A percentile compares a stretch with the other conserved stretches of the same genome.
These are phyloP conservation scores for Hydrozoanthus gracilis DNA, from an alignment of 92 coral and sea anemone genomes.

Conservation along the genomic window DNA sequence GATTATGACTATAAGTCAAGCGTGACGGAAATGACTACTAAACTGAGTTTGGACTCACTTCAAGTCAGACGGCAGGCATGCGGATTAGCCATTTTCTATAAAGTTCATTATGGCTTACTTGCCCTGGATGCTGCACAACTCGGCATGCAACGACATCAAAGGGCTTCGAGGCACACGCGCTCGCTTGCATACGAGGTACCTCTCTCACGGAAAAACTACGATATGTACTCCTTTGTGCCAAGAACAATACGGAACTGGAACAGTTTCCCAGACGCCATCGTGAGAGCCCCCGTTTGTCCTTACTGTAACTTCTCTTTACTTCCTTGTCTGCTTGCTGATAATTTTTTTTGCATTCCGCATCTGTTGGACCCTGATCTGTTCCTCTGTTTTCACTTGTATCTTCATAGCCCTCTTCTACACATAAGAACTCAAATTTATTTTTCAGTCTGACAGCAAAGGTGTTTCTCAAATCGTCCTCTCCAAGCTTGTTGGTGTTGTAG, in stretches of 20 bases:
- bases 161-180: constrained; percentile 14
- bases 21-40: constrained; percentile 9
- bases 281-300: constrained; percentile 27
- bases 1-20: constrained; percentile 37
- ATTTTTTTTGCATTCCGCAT: no score
- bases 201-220: background rate
- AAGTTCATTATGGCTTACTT: constrained; percentile 25
- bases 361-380: no score
- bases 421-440: no score
- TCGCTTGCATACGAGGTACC: constrained; percentile 30
- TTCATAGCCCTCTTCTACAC: no score
- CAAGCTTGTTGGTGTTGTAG: no score
- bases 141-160: constrained; percentile 20
- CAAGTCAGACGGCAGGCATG: constrained; percentile 27
- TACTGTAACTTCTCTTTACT: no score
- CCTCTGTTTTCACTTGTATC: no score
- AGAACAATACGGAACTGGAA: constrained; percentile 19
- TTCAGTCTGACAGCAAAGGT: no score
- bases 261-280: constrained; percentile 13
- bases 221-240: constrained; percentile 24
- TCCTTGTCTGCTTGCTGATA: no score
- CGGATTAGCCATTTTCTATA: constrained; percentile 23
- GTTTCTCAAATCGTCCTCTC: no score
- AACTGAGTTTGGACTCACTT: constrained; percentile 33
- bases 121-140: constrained; percentile 1